Base-by-base conservation (phyloP, 1,140 invertebrate genomes). In the Fopius arisanus region DNA sequence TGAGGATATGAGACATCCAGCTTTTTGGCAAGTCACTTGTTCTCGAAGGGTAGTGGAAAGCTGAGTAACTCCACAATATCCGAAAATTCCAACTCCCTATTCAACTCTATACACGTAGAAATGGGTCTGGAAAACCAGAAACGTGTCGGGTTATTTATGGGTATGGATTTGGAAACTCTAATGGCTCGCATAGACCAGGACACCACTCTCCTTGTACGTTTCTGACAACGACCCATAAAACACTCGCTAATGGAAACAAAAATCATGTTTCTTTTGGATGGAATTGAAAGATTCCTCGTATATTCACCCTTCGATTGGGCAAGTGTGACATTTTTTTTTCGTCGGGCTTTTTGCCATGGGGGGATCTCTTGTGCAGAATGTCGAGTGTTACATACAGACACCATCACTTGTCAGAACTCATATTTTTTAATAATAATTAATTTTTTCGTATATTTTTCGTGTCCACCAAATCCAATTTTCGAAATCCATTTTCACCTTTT, bases 231-330 rank as follows among this genome's bases (percentile, higher is more conserved):
- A 67, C 41, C 71, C 33, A 77, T 77, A 77, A 74, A 77, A 77
- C 69, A 77, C 59, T 70, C 67, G 41, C 75, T 77, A 77, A 77
- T 77, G 75, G 75, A 77, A 77, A 48, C 72, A 77, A 77, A 77
- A 77, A 77, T 77, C 63, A 72, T 77, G 72, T 76, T 74, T 67
- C 75, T 72, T 31, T 70, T 51, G 19, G 19, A 19, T 51, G 43
- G 33, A 29, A 21, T 62, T 33, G 51, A n/a, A 59, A 59, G 54
- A 59, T 59, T 51, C 23, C 19, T 59, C 54, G 23, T 59, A 10
- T 59, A 59, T 59, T 59, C 54, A 59, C 54, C 54, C 54, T 59
- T 59, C 54, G 54, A 59, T 59, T 5, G 1, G 26, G 54, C 54
- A 59, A 59, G 54, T 59, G 23, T 59, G 54, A 26, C 23, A 59